A percentile compares a stretch with the other conserved stretches of the same genome.
phyloP scores from a whole-genome alignment of 2,888 invertebrate species.

The Drymonia ruficornis region DNA sequence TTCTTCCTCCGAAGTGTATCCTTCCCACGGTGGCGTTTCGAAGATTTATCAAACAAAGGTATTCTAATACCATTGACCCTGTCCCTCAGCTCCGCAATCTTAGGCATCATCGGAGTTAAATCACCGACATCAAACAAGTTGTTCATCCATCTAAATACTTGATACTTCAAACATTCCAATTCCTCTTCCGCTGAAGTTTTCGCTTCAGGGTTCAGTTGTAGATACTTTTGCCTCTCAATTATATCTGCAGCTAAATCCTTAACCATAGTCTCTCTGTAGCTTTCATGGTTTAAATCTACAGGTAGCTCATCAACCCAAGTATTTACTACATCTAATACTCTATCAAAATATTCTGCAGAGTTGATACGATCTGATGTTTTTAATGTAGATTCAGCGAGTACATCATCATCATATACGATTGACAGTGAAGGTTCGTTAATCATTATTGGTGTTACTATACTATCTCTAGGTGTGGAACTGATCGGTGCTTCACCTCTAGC shows the following conservation, averaged over 20 bases:
- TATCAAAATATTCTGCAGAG: constrained; percentile 20
- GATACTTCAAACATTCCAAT: constrained; percentile 57
- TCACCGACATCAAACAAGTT: constrained; percentile 35
- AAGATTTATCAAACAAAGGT: constrained; percentile 5
- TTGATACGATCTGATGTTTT: constrained; percentile 1
- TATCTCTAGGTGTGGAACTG: constrained; percentile 14
- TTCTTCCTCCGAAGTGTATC: too few relatives aligned
- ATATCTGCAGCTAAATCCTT: constrained; percentile 49
- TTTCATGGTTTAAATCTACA: constrained; percentile 27
- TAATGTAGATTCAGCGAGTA: constrained; percentile 1
- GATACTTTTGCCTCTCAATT: constrained; percentile 54
- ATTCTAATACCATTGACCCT: constrained; percentile 2
- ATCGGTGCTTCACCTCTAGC: constrained; percentile 10
- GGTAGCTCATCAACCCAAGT: constrained; percentile 41
- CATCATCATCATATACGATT: constrained; percentile 12
- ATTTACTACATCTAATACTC: constrained; percentile 29
- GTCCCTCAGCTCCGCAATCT: background rate
- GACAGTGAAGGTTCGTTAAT: constrained; percentile 14
- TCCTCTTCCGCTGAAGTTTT: constrained; percentile 44
- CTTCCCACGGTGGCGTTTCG: background rate
- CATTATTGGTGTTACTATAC: background rate
- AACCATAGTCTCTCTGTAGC: constrained; percentile 30
- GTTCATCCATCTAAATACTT: constrained; percentile 49
- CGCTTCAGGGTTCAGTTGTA: constrained; percentile 45
- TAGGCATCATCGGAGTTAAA: constrained; percentile 8